These are phyloP conservation scores for Heliangelus exortis DNA, from an alignment of 2,797 vertebrate genomes.

Conservation along the genomic window DNA sequence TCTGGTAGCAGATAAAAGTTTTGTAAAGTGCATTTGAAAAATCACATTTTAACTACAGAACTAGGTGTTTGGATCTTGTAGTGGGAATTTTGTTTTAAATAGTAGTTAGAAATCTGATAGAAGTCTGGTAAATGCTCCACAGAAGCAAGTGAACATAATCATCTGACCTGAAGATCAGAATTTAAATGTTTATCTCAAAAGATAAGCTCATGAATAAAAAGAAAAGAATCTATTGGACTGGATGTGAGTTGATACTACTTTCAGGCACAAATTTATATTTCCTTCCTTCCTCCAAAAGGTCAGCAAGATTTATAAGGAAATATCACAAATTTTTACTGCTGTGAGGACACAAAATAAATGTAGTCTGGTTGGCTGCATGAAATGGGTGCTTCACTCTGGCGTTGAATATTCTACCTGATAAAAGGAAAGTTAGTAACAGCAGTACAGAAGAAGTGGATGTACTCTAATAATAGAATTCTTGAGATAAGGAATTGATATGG, in stretches of 20 bases:
- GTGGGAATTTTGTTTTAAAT: not conserved
- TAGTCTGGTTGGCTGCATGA: not conserved
- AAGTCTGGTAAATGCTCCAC: not conserved
- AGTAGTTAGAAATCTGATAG: not conserved
- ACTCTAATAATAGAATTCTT: not conserved
- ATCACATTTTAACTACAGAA: not conserved
- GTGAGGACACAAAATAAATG: not conserved
- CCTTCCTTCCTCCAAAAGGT: not conserved
- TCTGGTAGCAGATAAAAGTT: not conserved
- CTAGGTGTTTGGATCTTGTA: not conserved
- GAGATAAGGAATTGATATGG: not conserved
- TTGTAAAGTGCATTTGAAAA: constrained; percentile 13
- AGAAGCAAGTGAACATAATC: not conserved
- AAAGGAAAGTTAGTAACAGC: not conserved
- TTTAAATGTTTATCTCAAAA: not conserved
- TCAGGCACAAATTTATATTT: not conserved
- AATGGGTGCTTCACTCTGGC: not conserved
- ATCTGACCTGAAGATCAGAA: not conserved
- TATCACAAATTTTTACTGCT: not conserved
- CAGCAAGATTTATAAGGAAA: not conserved
- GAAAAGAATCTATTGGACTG: no score
- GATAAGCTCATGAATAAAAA: not conserved
- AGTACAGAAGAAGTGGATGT: not conserved
- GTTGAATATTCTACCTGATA: not conserved
- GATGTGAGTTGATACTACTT: not conserved